A percentile compares a stretch with the other conserved stretches of the same genome.
Evolutionary conservation across 1,140 invertebrate genomes (phyloP).

Genomic region (Zaprionus taronus): DNA sequence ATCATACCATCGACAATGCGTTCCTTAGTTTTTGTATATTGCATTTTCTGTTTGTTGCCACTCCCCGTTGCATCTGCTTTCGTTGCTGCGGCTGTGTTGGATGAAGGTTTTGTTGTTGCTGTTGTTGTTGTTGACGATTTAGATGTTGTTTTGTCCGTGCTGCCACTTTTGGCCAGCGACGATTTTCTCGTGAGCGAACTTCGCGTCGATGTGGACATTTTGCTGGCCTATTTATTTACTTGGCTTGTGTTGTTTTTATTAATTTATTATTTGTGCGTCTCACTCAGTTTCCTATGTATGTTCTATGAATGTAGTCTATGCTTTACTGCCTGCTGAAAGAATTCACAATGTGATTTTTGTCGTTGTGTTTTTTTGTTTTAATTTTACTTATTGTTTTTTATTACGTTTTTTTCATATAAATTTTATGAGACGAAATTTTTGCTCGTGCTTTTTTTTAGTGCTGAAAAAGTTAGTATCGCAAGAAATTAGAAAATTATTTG

Average conservation of each 20-base stretch:
- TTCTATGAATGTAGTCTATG: constrained; percentile 9
- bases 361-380: constrained; percentile 35
- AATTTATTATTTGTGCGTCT: constrained; percentile 45
- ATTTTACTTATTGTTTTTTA: constrained; percentile 36
- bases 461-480: constrained; percentile 71
- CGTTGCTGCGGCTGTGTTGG: constrained; percentile 37
- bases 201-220: constrained; percentile 80
- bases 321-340: constrained; percentile 23
- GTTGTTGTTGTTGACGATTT: constrained; percentile 61
- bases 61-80: constrained; percentile 40
- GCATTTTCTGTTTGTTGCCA: constrained; percentile 78
- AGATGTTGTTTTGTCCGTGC: constrained; percentile 54
- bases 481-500: constrained; percentile 70
- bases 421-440: constrained; percentile 68
- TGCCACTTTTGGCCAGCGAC: constrained; percentile 62
- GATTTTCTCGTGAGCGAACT: constrained; percentile 80
- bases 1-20: constrained; percentile 84
- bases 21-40: constrained; percentile 78
- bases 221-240: constrained; percentile 65
- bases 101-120: constrained; percentile 40
- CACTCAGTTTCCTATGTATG: constrained; percentile 29
- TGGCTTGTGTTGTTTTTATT: constrained; percentile 45
- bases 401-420: constrained; percentile 51
- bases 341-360: constrained; percentile 50
- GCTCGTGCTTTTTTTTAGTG: constrained; percentile 46